Percentiles rank a stretch among this genome's conserved stretches.
Conservation (phyloP, 2,113 vertebrate species). For the Salvelinus alpinus region DNA sequence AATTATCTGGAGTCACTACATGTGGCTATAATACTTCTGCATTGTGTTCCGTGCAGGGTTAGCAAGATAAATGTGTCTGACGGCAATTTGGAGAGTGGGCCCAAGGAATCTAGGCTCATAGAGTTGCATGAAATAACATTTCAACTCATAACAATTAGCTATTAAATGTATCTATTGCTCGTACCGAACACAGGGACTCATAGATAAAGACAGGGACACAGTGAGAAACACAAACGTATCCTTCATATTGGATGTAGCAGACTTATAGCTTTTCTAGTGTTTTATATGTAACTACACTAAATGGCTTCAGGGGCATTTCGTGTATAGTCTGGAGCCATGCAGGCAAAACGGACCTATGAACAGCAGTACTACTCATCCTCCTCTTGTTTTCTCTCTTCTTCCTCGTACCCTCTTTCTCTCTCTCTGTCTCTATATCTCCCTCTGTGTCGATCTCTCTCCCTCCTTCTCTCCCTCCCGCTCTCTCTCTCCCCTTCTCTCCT, state of each 20-base stretch:
- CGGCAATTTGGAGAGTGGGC: slow-evolving; percentile 44
- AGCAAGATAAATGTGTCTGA: slow-evolving; percentile 67
- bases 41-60: slow-evolving; percentile 42
- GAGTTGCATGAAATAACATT: slow-evolving; percentile 56
- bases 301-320: slow-evolving; percentile 39
- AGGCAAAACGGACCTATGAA: slow-evolving; percentile 15
- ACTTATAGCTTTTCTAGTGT: slow-evolving; percentile 55
- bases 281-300: slow-evolving; percentile 26
- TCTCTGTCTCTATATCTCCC: slow-evolving; percentile 9
- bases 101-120: slow-evolving; percentile 42
- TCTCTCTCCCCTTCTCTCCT: not conserved
- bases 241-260: slow-evolving; percentile 57
- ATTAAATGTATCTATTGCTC: slow-evolving; percentile 64
- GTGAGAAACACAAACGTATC: slow-evolving; percentile 48
- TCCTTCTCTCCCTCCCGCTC: not conserved
- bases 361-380: not conserved
- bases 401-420: not conserved
- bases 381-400: not conserved
- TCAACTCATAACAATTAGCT: slow-evolving; percentile 64
- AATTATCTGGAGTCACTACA: slow-evolving; percentile 46
- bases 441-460: not conserved
- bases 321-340: slow-evolving; percentile 18
- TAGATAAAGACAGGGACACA: slow-evolving; percentile 47
- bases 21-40: slow-evolving; percentile 44
- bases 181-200: slow-evolving; percentile 39